Base-by-base conservation (phyloP, 2,888 invertebrate genomes). In the Epinotia bilunana region DNA sequence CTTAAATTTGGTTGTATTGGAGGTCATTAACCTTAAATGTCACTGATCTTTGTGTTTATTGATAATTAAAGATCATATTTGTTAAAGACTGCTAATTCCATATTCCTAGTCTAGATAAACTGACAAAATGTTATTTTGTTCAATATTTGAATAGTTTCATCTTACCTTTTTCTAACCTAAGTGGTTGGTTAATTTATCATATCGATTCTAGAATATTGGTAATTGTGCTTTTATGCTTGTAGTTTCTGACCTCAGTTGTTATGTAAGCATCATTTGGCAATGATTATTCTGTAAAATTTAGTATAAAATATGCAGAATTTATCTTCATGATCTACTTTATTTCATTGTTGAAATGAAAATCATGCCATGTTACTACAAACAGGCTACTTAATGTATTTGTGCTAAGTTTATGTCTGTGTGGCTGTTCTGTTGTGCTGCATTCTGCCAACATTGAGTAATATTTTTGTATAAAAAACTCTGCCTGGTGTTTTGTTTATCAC, bases 21-120 rank as follows among this genome's bases (percentile, higher is more conserved):
- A 23, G 16, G 68, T 58, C 68, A 58, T 68, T 68, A 43, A 68
- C 68, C 58, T 23, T 23, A 43, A 23, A 57, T 43, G 69, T 60
- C 60, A 46, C 58, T 69, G 69, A 60, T 46, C 69, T 60, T 58
- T 43, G 23, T 46, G 60, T 55, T 67, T 67, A 53, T 11, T 33
- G 2, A 55, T 18, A 60, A 60, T 13, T 55, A 20, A 53, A 55
- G 39, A 67, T n/a, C 33, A 18, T 65, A 33, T 53, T 65, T 64
- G 64, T 46, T 16, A 18, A 53, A 53, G 53, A 16, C 28, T n/a
- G 53, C 23, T 49, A 64, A 28, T 64, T 46, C 20, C 5, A 20
- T 63, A 57, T 3, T 3, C 23, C 58, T 58, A 11, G 12, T 49
- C 49, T 16, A 49, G 49, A 49, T 16, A 49, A 49, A 49, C 4